These are phyloP conservation scores for Drosophila sechellia DNA, from an alignment of 1,140 invertebrate species.

Conservation along the genomic window DNA sequence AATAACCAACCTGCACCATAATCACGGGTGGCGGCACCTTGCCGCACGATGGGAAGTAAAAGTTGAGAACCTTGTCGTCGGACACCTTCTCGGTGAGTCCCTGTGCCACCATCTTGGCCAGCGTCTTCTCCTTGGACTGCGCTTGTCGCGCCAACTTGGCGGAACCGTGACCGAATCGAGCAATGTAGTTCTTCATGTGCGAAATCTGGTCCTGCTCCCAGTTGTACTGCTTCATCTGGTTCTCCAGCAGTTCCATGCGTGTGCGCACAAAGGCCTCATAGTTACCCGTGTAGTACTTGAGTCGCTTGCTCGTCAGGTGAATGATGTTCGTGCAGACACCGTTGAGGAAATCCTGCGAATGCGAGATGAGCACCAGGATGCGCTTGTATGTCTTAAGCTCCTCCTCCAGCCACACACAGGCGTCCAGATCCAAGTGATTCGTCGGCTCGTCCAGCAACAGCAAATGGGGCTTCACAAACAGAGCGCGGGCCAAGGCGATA, in stretches of 20 bases:
- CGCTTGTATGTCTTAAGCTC: constrained; percentile 98
- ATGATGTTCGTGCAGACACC: constrained; percentile 99
- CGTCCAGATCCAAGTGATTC: constrained; percentile 99
- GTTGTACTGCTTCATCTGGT: constrained; percentile 99
- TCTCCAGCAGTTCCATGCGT: constrained; percentile 97
- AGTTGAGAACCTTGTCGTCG: constrained; percentile 95
- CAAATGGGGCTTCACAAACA: constrained; percentile 97
- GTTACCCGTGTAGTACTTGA: constrained; percentile 98
- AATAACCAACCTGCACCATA: constrained; percentile 92
- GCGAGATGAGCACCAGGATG: constrained; percentile 99
- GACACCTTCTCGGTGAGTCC: constrained; percentile 97
- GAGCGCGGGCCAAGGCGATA: constrained; percentile 97
- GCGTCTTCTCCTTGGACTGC: constrained; percentile 99
- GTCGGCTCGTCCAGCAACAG: constrained; percentile 98
- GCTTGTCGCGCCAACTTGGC: constrained; percentile 99
- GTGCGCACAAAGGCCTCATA: constrained; percentile 98
- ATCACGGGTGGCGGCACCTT: constrained; percentile 99
- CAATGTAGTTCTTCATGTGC: constrained; percentile 99
- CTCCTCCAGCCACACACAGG: constrained; percentile 99
- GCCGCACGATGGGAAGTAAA: constrained; percentile 98
- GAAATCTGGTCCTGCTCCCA: constrained; percentile 99
- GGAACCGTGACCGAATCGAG: constrained; percentile 99
- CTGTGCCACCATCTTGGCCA: constrained; percentile 99
- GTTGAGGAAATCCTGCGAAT: constrained; percentile 99
- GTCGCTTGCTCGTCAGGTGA: constrained; percentile 96